A percentile compares a stretch with the other conserved stretches of the same genome.
Conservation (phyloP, 1,140 invertebrate species). For the Diorhabda elongata region DNA sequence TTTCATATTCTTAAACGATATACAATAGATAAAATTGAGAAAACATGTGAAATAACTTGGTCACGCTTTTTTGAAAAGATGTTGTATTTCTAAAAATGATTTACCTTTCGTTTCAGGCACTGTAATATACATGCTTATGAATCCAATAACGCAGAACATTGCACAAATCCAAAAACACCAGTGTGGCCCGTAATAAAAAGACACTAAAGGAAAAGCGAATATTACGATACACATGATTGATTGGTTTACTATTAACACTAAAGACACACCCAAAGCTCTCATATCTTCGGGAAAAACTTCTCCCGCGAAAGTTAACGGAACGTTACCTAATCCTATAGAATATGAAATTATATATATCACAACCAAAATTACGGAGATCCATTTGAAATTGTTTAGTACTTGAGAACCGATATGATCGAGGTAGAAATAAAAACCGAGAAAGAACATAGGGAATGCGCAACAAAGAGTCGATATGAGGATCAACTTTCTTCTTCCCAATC, state of each 20-base stretch:
- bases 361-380: not conserved
- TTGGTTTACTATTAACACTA: not conserved
- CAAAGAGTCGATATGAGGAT: slow-evolving; percentile 65
- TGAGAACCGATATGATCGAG: slow-evolving; percentile 48
- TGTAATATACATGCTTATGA: not conserved
- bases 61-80: not conserved
- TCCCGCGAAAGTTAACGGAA: not conserved
- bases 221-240: not conserved
- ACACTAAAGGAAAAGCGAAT: not conserved
- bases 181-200: not conserved
- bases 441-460: slow-evolving; percentile 49
- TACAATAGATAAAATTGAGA: no score
- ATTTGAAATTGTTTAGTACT: slow-evolving; percentile 48
- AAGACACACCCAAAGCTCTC: not conserved
- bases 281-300: slow-evolving; percentile 2
- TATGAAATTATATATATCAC: slow-evolving; percentile 6
- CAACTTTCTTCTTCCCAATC: slow-evolving; percentile 66
- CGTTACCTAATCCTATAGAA: not conserved
- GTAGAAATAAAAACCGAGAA: slow-evolving; percentile 62
- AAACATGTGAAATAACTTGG: no score
- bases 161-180: not conserved
- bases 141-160: not conserved
- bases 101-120: slow-evolving; percentile 10
- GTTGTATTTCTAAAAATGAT: slow-evolving; percentile 5
- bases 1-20: no score